Evolutionary conservation across 2,113 vertebrate genomes (phyloP).

Genomic region (Pachypanchax playfairii): DNA sequence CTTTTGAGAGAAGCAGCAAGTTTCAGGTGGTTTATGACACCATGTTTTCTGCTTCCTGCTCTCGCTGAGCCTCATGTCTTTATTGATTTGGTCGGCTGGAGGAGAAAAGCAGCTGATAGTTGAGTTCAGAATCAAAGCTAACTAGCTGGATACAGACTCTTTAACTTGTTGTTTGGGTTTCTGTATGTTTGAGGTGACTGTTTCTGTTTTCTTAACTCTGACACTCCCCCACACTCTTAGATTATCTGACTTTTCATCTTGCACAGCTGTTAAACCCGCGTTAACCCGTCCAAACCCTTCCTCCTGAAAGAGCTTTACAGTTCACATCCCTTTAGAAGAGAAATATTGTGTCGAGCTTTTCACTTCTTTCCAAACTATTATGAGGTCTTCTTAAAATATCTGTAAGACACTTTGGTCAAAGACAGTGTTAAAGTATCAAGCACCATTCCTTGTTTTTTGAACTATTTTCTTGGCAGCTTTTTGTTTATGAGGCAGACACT

Average conservation of each 20-base stretch:
- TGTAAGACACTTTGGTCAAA: not conserved
- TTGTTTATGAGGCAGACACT: no score
- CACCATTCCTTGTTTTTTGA: no score
- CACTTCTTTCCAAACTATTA: not conserved
- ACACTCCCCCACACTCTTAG: conserved; percentile 6
- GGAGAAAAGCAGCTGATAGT: conserved; percentile 55
- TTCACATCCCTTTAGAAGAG: not conserved
- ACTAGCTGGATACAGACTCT: conserved; percentile 36
- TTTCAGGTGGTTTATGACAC: conserved; percentile 39
- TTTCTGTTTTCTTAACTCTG: conserved; percentile 24
- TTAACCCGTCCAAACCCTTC: not conserved
- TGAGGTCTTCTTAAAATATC: not conserved
- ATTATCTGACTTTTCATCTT: conserved; percentile 3
- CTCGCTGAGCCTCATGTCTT: conserved; percentile 44
- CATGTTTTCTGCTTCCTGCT: conserved; percentile 46
- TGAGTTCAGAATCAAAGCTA: conserved; percentile 61
- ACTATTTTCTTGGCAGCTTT: not conserved
- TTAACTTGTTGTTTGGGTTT: conserved; percentile 8
- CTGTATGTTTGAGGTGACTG: conserved; percentile 9
- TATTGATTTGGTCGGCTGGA: conserved; percentile 60
- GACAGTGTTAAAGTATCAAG: no score
- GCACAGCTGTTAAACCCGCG: conserved; percentile 11
- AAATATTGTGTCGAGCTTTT: not conserved
- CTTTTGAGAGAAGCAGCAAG: conserved; percentile 34
- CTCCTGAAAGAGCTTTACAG: conserved; percentile 1